Base-by-base conservation (phyloP, 2,113 vertebrate genomes). In the Marmota monax region DNA sequence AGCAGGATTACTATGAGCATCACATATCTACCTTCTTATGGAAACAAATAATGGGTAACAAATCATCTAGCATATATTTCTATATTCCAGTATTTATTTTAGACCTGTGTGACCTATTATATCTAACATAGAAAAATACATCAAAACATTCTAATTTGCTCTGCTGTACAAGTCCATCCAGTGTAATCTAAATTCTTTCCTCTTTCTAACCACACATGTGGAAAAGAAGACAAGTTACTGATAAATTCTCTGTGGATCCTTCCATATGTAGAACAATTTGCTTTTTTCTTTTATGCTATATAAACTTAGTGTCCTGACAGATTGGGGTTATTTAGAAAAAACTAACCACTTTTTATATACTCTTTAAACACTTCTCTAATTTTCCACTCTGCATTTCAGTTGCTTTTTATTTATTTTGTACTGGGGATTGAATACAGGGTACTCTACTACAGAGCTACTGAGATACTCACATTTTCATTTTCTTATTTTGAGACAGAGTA, bases 381-480 rank as follows among this genome's bases (percentile, higher is more conserved):
- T 79, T 97, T 88, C 7, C 14, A 56, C 69, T 91, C 61, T 39
- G 84, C 20, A 42, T 92, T 95, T 97, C 51, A 94, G 23, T 23
- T 63, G 61, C 23, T 27, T 27, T 63, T 10, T 22, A 58, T 58
- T 58, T 58, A 58, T 23, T 58, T 63, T 8, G 25, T 63, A 27
- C 22, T 25, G 9, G 61, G 61, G 61, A 63, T 63, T 63, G 61
- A 10, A 63, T 22, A 9, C 9, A 27, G 61, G 23, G 23, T 27
- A 27, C 9, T 63, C 23, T 63, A 27, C 61, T 25, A 58, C 4
- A 20, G 56, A 58, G 56, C 18, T 20, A 58, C 56, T 58, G 23
- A 63, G 61, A 23, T 63, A 63, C 25, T 25, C 22, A 6, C 61
- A 63, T 63, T 27, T 63, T 63, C 61, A 63, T 63, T 63, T 63